Evolutionary conservation across 37 sponge, comb jelly and placozoan genomes (phyloP).

Genomic region (Spongia lamella): DNA sequence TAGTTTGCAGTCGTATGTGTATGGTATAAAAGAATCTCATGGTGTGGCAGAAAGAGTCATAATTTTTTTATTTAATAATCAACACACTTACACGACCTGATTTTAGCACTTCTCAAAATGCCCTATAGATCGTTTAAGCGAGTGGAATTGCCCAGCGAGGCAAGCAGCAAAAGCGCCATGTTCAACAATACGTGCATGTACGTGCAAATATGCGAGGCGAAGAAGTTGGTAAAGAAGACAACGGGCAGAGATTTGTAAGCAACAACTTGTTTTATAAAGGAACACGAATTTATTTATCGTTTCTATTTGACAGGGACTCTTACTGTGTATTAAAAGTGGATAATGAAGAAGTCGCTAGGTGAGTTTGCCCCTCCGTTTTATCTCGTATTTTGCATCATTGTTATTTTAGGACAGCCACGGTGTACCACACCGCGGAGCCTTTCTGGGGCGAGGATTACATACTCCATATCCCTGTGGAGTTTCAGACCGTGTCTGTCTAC

Average conservation of each 20-base stretch:
- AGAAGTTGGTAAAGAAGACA: slow-evolving; percentile 50
- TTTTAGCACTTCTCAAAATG: too few relatives aligned
- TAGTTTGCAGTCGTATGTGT: too few relatives aligned
- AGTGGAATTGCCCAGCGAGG: too few relatives aligned
- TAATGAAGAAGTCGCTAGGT: slow-evolving; percentile 84
- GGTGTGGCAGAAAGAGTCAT: too few relatives aligned
- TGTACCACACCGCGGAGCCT: slow-evolving; percentile 72
- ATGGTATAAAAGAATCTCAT: too few relatives aligned
- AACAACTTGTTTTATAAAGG: too few relatives aligned
- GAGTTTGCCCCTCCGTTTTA: background rate
- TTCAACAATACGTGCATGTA: slow-evolving; percentile 74
- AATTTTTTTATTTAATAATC: too few relatives aligned
- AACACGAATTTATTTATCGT: too few relatives aligned
- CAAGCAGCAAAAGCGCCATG: background rate
- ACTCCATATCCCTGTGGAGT: slow-evolving; percentile 76
- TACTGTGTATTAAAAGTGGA: slow-evolving; percentile 72
- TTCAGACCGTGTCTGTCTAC: slow-evolving; percentile 74
- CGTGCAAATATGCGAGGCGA: slow-evolving; percentile 74
- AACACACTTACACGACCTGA: too few relatives aligned
- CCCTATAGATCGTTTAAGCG: too few relatives aligned
- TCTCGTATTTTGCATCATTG: background rate
- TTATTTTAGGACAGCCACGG: slow-evolving; percentile 69
- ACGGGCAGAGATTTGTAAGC: too few relatives aligned
- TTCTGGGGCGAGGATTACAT: slow-evolving; percentile 95
- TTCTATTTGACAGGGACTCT: slow-evolving; percentile 39